Conservation (phyloP, 2,888 invertebrate genomes). For the Callosobruchus maculatus region DNA sequence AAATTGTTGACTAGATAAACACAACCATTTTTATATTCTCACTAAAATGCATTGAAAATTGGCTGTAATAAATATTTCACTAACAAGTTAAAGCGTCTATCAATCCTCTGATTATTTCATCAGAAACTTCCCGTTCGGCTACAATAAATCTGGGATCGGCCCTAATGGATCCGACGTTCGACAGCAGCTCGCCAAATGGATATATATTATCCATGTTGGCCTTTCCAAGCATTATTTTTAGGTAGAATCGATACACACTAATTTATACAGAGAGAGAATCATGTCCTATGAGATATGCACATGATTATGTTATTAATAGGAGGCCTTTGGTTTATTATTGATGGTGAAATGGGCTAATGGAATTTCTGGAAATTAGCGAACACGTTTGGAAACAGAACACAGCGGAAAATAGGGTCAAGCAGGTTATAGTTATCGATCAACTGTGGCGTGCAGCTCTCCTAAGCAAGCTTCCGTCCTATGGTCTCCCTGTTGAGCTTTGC, state of each 20-base stretch:
- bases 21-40: too few relatives aligned
- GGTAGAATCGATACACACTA: not conserved
- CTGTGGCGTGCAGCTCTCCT: too few relatives aligned
- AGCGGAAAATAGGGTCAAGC: too few relatives aligned
- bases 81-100: not conserved
- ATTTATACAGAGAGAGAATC: not conserved
- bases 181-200: not conserved
- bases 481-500: too few relatives aligned
- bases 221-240: not conserved
- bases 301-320: not conserved
- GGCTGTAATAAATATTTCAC: not conserved
- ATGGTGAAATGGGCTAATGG: too few relatives aligned
- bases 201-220: not conserved
- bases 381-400: too few relatives aligned
- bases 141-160: not conserved
- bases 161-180: not conserved
- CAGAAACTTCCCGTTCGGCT: not conserved
- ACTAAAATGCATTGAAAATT: not conserved
- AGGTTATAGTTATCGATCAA: too few relatives aligned
- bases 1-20: too few relatives aligned
- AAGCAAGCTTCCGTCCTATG: too few relatives aligned
- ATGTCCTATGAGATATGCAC: not conserved
- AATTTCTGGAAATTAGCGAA: too few relatives aligned
- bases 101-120: not conserved
- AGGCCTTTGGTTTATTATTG: too few relatives aligned